A percentile compares a stretch with the other conserved stretches of the same genome.
Evolutionary conservation across 1,140 invertebrate species (phyloP).

Genomic region (Scaptomyza pallida): DNA sequence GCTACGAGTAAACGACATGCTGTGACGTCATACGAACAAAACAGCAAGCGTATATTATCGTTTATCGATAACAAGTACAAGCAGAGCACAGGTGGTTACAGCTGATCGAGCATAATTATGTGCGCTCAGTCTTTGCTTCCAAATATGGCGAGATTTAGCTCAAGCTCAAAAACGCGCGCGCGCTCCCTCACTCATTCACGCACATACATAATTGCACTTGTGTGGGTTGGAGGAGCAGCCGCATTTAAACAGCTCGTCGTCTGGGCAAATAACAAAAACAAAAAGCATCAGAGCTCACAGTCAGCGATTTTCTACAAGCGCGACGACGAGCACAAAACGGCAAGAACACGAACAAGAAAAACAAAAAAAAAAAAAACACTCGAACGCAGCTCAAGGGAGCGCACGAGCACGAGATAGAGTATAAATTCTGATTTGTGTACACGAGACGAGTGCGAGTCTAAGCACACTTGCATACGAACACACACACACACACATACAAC

Average conservation of each 20-base stretch:
- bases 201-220: conserved; percentile 7
- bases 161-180: conserved; percentile 24
- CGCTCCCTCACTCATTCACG: conserved; percentile 18
- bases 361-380: conserved; percentile 56
- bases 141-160: conserved; percentile 32
- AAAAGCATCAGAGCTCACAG: conserved; percentile 48
- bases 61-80: conserved; percentile 30
- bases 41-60: neutral
- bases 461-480: neutral
- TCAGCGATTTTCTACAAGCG: conserved; percentile 47
- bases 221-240: conserved; percentile 20
- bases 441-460: neutral
- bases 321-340: conserved; percentile 23
- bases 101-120: conserved; percentile 21
- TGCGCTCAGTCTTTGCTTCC: conserved; percentile 4
- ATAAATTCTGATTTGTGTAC: conserved; percentile 32
- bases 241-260: conserved; percentile 35
- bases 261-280: conserved; percentile 28
- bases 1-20: neutral
- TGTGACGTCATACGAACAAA: conserved; percentile 11
- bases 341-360: conserved; percentile 47
- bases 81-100: neutral
- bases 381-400: conserved; percentile 33
- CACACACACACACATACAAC: conserved; percentile 8
- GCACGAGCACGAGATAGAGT: conserved; percentile 23